These are phyloP conservation scores for Endomychus coccineus DNA, from an alignment of 2,888 invertebrate genomes.

Conservation along the genomic window DNA sequence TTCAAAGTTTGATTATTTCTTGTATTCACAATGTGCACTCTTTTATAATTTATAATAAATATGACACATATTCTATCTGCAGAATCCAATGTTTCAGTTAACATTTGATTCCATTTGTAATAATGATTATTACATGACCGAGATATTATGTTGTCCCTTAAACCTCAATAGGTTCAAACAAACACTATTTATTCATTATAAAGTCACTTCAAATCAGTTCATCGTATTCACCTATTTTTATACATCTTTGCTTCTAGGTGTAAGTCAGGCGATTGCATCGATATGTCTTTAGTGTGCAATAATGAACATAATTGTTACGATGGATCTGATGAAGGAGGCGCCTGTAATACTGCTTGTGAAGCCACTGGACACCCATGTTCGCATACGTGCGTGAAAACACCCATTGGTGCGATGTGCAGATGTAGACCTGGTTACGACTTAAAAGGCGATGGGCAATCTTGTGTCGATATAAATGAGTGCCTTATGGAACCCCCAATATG, in stretches of 20 bases:
- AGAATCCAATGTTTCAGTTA: too few species aligned
- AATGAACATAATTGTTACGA: constrained; percentile 56
- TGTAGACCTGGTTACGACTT: constrained; percentile 56
- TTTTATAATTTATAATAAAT: too few species aligned
- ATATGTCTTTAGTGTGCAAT: constrained; percentile 58
- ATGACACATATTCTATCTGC: too few species aligned
- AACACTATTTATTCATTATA: too few species aligned
- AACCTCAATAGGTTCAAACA: too few species aligned
- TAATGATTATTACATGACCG: too few species aligned
- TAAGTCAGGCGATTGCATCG: constrained; percentile 57
- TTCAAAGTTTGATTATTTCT: too few species aligned
- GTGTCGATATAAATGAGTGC: constrained; percentile 70
- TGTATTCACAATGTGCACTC: too few species aligned
- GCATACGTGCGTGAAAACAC: constrained; percentile 56
- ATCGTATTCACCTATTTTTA: too few species aligned
- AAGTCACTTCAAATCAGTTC: too few species aligned
- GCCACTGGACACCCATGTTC: constrained; percentile 44
- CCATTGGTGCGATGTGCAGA: constrained; percentile 57
- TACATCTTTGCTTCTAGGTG: constrained; percentile 42
- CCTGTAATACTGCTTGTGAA: constrained; percentile 51
- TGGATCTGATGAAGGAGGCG: constrained; percentile 61
- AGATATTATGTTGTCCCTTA: too few species aligned
- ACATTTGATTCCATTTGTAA: too few species aligned
- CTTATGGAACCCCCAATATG: constrained; percentile 48
- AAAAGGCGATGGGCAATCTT: constrained; percentile 48